A percentile compares a stretch with the other conserved stretches of the same genome.
Conservation (phyloP, 2,888 invertebrate genomes). For the Anoncus sp. region DNA sequence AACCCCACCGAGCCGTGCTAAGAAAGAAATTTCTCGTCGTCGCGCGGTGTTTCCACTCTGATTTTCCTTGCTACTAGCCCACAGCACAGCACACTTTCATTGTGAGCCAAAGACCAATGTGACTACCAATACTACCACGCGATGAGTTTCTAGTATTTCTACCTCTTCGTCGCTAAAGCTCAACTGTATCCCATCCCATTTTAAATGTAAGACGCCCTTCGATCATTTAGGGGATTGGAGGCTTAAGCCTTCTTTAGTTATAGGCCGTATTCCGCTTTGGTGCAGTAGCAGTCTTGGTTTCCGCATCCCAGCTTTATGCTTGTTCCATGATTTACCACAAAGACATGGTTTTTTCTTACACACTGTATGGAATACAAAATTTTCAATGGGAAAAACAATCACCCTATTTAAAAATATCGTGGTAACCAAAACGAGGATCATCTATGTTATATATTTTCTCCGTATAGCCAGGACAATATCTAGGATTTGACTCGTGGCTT, state of each 20-base stretch:
- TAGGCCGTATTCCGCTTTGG: conserved; percentile 73
- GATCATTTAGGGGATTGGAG: conserved; percentile 77
- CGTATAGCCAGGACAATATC: too few species aligned
- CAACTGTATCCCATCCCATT: conserved; percentile 78
- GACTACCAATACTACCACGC: conserved; percentile 14
- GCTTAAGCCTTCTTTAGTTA: conserved; percentile 79
- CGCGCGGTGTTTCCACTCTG: conserved; percentile 24
- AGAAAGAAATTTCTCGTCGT: conserved; percentile 18
- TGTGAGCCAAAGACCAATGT: not conserved
- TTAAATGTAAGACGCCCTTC: conserved; percentile 80
- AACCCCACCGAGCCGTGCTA: conserved; percentile 16
- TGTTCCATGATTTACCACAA: conserved; percentile 10
- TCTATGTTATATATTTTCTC: too few species aligned
- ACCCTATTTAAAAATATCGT: too few species aligned
- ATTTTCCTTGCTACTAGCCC: conserved; percentile 19
- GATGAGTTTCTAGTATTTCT: conserved; percentile 38
- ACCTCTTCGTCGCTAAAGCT: conserved; percentile 61
- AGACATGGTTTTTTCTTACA: not conserved
- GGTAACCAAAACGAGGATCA: too few species aligned
- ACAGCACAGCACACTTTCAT: too few species aligned
- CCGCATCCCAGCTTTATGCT: too few species aligned
- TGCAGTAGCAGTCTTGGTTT: conserved; percentile 31
- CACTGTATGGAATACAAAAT: conserved; percentile 81
- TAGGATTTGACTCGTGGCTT: too few species aligned
- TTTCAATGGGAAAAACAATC: too few species aligned